Evolutionary conservation across 1,140 invertebrate genomes (phyloP).

Genomic region (Teleogryllus occipitalis): DNA sequence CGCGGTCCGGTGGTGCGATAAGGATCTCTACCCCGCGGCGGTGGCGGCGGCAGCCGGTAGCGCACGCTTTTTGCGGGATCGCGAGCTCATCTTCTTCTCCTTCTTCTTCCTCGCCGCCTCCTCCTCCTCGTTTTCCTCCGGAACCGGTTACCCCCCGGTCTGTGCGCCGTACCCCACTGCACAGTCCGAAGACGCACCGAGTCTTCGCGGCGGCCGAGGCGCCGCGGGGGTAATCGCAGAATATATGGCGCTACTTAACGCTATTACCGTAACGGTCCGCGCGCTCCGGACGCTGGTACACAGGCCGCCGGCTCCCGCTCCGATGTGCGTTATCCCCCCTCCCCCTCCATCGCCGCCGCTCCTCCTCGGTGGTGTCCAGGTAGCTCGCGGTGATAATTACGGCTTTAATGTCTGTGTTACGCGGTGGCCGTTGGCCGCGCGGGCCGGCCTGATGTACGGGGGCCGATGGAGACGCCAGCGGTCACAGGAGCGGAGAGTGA

Average conservation of each 20-base stretch:
- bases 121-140: background rate
- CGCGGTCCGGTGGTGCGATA: background rate
- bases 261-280: background rate
- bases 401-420: background rate
- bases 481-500: too few relatives aligned
- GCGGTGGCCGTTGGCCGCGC: background rate
- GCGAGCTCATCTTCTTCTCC: background rate
- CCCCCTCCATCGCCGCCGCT: too few relatives aligned
- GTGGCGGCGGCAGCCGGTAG: background rate
- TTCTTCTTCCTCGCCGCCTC: too few relatives aligned
- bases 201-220: background rate
- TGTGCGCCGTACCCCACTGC: too few relatives aligned
- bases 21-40: background rate
- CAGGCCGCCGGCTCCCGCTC: too few relatives aligned
- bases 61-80: background rate
- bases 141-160: background rate
- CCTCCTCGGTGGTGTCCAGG: background rate
- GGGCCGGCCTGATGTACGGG: background rate
- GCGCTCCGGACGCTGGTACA: too few relatives aligned
- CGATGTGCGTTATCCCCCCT: too few relatives aligned
- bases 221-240: background rate
- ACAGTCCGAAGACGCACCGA: background rate
- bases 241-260: slow-evolving; percentile 1
- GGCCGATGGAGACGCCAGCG: too few relatives aligned
- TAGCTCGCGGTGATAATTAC: background rate